Base-by-base conservation (phyloP, 37 sponge, comb jelly and placozoan species). In the Aplysina aerophoba region DNA sequence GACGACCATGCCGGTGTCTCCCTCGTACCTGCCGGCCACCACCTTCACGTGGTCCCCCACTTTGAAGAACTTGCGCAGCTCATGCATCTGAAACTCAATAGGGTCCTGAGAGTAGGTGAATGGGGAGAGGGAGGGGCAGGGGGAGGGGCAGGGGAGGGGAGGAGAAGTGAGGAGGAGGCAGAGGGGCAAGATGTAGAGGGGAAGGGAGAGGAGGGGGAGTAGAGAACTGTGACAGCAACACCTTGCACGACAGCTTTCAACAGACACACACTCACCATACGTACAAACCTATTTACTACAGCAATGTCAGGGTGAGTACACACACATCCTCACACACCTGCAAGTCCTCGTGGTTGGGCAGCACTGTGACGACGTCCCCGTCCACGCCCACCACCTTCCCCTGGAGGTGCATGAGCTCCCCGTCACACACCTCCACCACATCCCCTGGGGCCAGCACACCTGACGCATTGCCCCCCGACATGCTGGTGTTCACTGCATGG, bases 1-100 rank as follows among this genome's bases (percentile, higher is more conserved):
- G 28, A 98, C 95, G 33, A 98, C 87, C 57, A 98, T 84, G 0
- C 99, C 99, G 11, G 97, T 98, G 60, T 98, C 99, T 28, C 95
- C 95, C 63, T 96, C 95, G 66, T 93, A 89, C 0, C 96, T 74
- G 4, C 99, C 99, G 3, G 89, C 88, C 11, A 98, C 73, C 77
- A 98, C 99, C 77, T 92, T 96, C 62, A 98, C 96, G 58, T 98
- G 99, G 78, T 98, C 99, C 0, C 99, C 99, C 25, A 94, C 89
- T 34, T 84, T 85, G 88, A 98, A 98, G 55, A 81, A 84, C 87
- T 98, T 98, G 53, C 88, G 37, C 37, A 98, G 78, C 79, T 98
- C 94, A 4, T 72, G 55, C 21, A 79, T 39, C 63, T 88, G 92
- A 62, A 98, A 98, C 80, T 92, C 95, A 36, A 98, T 73, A 0